Conservation (phyloP, 2,113 vertebrate species). For the Aptenodytes forsteri region DNA sequence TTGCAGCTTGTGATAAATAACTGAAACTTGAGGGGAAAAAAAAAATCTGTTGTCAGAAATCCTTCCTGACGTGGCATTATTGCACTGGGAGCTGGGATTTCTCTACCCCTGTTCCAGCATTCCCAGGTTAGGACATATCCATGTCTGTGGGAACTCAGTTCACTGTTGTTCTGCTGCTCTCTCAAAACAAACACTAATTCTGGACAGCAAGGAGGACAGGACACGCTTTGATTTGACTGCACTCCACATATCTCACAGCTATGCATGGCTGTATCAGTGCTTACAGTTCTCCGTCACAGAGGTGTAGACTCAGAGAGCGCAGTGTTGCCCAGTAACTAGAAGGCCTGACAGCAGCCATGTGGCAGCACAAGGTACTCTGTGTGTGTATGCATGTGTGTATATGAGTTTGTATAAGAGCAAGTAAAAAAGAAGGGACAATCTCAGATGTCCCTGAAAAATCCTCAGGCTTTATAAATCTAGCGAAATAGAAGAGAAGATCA, state of each 20-base stretch:
- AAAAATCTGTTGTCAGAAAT: background rate
- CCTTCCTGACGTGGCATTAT: background rate
- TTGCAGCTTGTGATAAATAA: background rate
- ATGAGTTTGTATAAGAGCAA: background rate
- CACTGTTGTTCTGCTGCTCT: background rate
- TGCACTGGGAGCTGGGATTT: background rate
- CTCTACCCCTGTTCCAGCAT: background rate
- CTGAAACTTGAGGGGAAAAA: background rate
- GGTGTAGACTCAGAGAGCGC: fast-evolving
- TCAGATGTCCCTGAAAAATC: background rate
- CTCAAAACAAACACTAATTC: background rate
- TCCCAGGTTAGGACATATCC: background rate
- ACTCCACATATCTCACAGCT: background rate
- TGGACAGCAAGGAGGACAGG: background rate
- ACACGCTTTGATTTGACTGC: background rate
- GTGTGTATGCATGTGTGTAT: fast-evolving
- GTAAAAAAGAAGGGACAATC: background rate
- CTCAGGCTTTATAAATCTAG: background rate
- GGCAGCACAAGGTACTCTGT: background rate
- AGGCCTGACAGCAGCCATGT: background rate
- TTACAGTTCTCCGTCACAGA: background rate
- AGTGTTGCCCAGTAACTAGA: background rate
- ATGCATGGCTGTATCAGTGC: background rate
- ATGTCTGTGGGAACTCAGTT: background rate
- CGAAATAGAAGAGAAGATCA: background rate